phyloP scores from a whole-genome alignment of 2,797 vertebrate species.

The Mastacembelus armatus region DNA sequence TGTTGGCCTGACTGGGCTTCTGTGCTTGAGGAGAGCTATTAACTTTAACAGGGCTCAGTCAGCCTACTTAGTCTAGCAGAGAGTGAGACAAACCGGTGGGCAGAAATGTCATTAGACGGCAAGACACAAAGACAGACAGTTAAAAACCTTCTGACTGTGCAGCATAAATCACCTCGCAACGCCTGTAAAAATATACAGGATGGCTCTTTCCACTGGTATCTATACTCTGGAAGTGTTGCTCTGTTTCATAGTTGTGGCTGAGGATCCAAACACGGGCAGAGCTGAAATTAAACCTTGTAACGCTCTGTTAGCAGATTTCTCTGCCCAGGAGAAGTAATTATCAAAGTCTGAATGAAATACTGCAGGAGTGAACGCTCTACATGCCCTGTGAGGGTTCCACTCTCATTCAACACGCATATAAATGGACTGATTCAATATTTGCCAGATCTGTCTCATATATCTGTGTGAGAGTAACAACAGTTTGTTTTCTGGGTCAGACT shows the following conservation, averaged over 20 bases:
- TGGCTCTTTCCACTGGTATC: constrained; percentile 31
- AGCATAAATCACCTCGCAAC: constrained; percentile 27
- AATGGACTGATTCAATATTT: constrained; percentile 47
- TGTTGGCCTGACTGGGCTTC: constrained; percentile 71
- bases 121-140: constrained; percentile 24
- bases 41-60: constrained; percentile 77
- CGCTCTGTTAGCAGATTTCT: constrained; percentile 30
- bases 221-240: constrained; percentile 19
- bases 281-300: constrained; percentile 43
- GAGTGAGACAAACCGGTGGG: constrained; percentile 41
- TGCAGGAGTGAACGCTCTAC: constrained; percentile 21
- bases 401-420: constrained; percentile 34
- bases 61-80: constrained; percentile 39
- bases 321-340: constrained; percentile 46
- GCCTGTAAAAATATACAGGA: constrained; percentile 1
- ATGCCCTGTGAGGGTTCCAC: constrained; percentile 22
- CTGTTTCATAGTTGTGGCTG: constrained; percentile 30
- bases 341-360: constrained; percentile 48
- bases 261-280: constrained; percentile 23
- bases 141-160: constrained; percentile 15
- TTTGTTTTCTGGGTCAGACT: not conserved
- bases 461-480: not conserved
- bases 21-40: constrained; percentile 72
- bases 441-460: constrained; percentile 30
- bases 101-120: constrained; percentile 44